These are phyloP conservation scores for Gadus chalcogrammus DNA, from an alignment of 2,113 vertebrate genomes.

Conservation along the genomic window DNA sequence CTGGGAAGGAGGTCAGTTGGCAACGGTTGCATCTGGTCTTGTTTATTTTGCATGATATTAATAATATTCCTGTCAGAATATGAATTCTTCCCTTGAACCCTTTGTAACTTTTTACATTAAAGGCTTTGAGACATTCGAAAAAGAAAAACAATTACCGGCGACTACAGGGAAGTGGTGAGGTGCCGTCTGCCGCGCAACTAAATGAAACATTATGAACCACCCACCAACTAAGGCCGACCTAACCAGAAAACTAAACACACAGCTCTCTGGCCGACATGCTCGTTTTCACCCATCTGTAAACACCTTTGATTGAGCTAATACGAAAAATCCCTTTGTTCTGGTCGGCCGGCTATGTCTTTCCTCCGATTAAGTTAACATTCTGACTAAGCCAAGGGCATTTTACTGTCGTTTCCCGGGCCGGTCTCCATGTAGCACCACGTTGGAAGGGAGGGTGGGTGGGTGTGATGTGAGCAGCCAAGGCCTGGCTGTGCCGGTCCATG, in stretches of 20 bases:
- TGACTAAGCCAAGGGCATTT: slow-evolving; percentile 50
- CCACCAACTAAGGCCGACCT: slow-evolving; percentile 12
- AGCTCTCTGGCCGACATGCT: slow-evolving; percentile 28
- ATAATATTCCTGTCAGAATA: no score
- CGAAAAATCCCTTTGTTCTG: slow-evolving; percentile 41
- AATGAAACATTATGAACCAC: slow-evolving; percentile 19
- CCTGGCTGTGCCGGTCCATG: slow-evolving; percentile 10
- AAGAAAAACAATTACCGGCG: background rate
- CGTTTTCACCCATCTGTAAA: slow-evolving; percentile 47
- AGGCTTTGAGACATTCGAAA: background rate
- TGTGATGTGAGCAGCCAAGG: slow-evolving; percentile 25
- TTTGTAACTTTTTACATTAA: background rate
- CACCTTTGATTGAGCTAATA: slow-evolving; percentile 54
- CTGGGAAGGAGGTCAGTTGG: background rate
- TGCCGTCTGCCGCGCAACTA: slow-evolving; percentile 7
- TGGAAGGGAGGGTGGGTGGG: slow-evolving; percentile 41
- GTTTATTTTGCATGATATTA: slow-evolving; percentile 18
- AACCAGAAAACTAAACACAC: slow-evolving; percentile 32
- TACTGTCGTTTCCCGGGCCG: slow-evolving; percentile 26
- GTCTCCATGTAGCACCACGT: slow-evolving; percentile 26
- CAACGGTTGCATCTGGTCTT: background rate
- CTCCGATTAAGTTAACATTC: slow-evolving; percentile 55
- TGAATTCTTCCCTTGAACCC: no score
- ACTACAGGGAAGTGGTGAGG: slow-evolving; percentile 9
- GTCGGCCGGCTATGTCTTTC: slow-evolving; percentile 32